These are phyloP conservation scores for Cabera pusaria DNA, from an alignment of 2,888 invertebrate species.

Conservation along the genomic window DNA sequence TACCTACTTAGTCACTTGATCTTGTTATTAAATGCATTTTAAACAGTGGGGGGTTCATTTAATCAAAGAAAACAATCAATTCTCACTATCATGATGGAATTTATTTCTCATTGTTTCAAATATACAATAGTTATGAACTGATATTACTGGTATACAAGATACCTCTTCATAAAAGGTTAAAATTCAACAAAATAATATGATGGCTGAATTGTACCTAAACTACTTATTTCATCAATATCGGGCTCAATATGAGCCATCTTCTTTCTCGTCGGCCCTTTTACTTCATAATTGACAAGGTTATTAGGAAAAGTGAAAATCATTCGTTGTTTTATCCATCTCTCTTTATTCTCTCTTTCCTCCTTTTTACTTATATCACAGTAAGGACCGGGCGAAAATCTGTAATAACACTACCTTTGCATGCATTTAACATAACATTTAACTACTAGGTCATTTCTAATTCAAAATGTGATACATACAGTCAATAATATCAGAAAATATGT, in stretches of 20 bases:
- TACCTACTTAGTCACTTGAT: too few species aligned
- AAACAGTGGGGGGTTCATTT: conserved; percentile 9
- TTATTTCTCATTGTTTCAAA: conserved; percentile 75
- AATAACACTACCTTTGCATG: conserved; percentile 76
- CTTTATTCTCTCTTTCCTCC: conserved; percentile 55
- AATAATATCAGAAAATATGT: conserved; percentile 68
- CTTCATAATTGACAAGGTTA: conserved; percentile 61
- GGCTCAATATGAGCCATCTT: conserved; percentile 81
- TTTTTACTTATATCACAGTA: conserved; percentile 76
- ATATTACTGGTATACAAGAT: conserved; percentile 57
- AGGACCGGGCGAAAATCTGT: conserved; percentile 81
- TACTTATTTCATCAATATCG: conserved; percentile 71
- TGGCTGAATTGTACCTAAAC: conserved; percentile 72
- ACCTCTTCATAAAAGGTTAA: conserved; percentile 54
- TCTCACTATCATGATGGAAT: conserved; percentile 67
- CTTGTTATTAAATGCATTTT: too few species aligned
- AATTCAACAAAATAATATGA: conserved; percentile 57
- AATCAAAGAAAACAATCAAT: conserved; percentile 51
- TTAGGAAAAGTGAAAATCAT: conserved; percentile 60
- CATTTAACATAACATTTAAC: conserved; percentile 72
- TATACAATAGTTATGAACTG: conserved; percentile 71
- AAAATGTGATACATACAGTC: conserved; percentile 46
- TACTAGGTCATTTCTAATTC: conserved; percentile 62
- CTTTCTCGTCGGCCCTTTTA: conserved; percentile 72
- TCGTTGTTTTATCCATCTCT: conserved; percentile 47